Evolutionary conservation across 2,888 invertebrate species (phyloP).

Genomic region (Steinernema carpocapsae): DNA sequence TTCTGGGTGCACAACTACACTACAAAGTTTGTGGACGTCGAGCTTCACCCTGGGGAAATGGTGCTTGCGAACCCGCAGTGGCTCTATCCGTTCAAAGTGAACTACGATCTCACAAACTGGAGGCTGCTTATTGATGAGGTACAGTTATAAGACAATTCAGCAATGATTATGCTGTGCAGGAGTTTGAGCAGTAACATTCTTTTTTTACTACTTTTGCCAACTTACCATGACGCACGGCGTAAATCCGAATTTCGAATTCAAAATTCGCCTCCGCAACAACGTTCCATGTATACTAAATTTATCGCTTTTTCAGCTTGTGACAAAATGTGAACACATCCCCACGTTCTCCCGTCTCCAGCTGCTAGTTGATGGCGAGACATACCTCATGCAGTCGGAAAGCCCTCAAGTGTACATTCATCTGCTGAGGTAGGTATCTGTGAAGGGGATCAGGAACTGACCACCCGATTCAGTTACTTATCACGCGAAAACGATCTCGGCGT

Average conservation of each 20-base stretch:
- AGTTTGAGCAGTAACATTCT: background rate
- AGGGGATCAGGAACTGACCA: constrained; percentile 2
- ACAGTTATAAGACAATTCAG: constrained; percentile 24
- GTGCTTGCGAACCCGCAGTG: constrained; percentile 67
- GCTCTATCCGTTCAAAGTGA: constrained; percentile 65
- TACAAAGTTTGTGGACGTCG: constrained; percentile 63
- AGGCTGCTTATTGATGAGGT: constrained; percentile 61
- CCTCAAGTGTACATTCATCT: constrained; percentile 63
- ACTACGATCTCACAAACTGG: constrained; percentile 67
- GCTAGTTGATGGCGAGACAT: constrained; percentile 63
- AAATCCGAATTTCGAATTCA: too few species aligned
- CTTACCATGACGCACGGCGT: too few species aligned
- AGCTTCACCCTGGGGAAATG: constrained; percentile 57
- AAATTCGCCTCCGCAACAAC: too few species aligned
- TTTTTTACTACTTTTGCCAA: too few species aligned
- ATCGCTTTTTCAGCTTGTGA: constrained; percentile 57
- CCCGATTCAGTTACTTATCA: constrained; percentile 53
- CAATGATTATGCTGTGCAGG: background rate
- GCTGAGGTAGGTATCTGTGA: constrained; percentile 43
- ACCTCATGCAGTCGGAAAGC: constrained; percentile 57
- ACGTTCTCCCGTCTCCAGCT: constrained; percentile 64
- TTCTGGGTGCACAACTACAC: constrained; percentile 67
- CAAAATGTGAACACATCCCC: constrained; percentile 57
- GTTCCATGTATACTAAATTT: too few species aligned
- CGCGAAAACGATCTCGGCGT: constrained; percentile 63